phyloP scores from a whole-genome alignment of 2,113 vertebrate genomes.

The Rhinogobius similis region DNA sequence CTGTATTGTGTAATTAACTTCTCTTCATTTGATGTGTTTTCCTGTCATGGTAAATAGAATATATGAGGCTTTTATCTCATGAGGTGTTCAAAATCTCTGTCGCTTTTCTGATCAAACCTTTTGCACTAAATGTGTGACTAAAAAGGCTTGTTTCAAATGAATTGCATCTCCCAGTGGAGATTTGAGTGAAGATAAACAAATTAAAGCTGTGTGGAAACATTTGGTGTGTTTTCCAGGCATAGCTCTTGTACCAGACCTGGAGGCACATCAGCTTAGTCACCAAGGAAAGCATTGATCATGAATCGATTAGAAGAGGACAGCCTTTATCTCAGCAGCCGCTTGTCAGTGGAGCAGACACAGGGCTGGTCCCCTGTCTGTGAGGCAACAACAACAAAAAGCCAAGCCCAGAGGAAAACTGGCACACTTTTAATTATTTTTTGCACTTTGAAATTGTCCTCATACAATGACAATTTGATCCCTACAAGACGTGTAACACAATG shows the following conservation, averaged over 20 bases:
- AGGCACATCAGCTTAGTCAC: slow-evolving; percentile 22
- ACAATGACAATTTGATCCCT: neutral
- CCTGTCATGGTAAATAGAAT: neutral
- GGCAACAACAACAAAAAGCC: slow-evolving; percentile 1
- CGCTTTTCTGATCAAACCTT: neutral
- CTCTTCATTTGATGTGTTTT: neutral
- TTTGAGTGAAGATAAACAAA: slow-evolving; percentile 26
- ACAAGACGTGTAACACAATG: neutral
- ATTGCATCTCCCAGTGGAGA: neutral
- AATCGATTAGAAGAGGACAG: slow-evolving; percentile 33
- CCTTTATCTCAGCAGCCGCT: slow-evolving; percentile 20
- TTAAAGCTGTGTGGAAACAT: slow-evolving; percentile 5
- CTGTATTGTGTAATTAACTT: neutral
- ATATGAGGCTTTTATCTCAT: neutral
- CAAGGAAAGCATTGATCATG: slow-evolving; percentile 25
- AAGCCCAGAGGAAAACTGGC: neutral
- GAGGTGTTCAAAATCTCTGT: neutral
- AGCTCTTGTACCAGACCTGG: slow-evolving; percentile 9
- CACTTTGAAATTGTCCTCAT: neutral
- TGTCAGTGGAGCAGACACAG: slow-evolving; percentile 1
- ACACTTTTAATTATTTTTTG: neutral
- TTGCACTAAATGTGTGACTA: neutral
- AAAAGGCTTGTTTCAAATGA: neutral
- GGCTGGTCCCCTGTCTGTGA: neutral
- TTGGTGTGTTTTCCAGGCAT: neutral